Conservation (phyloP, 2,797 vertebrate genomes). For the Florisuga fusca region DNA sequence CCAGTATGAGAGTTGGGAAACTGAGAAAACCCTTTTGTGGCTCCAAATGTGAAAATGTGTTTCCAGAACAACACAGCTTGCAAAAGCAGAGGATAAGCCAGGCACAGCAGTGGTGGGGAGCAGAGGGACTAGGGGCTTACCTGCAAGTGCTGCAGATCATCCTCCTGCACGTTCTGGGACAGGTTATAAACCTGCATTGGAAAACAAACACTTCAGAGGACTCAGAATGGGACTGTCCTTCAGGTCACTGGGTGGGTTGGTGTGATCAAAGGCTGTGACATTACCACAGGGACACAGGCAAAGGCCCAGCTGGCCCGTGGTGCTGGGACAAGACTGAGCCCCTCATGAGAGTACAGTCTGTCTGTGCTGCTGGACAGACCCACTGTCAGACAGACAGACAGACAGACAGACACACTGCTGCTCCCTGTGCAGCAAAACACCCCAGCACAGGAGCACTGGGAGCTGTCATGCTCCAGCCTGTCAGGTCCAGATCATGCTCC, state of each 20-base stretch:
- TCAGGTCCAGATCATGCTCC: background rate
- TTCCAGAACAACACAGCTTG: background rate
- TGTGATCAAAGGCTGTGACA: background rate
- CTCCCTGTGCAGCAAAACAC: background rate
- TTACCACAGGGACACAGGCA: rapidly evolving
- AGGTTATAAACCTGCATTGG: slow-evolving; percentile 94
- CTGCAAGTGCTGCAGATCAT: slow-evolving; percentile 98
- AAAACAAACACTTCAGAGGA: background rate
- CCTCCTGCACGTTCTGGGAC: slow-evolving; percentile 98
- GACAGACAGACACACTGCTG: no score
- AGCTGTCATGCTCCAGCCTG: background rate
- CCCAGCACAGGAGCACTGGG: background rate
- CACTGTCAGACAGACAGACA: no score
- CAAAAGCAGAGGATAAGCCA: rapidly evolving
- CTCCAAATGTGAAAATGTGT: rapidly evolving
- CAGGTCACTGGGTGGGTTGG: rapidly evolving
- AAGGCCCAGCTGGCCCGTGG: background rate
- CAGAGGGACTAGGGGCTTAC: slow-evolving; percentile 68
- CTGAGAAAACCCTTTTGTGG: background rate
- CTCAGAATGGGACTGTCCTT: background rate
- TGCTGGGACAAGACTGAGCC: background rate
- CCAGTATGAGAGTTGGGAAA: background rate
- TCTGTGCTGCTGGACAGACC: no score
- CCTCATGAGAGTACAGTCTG: background rate
- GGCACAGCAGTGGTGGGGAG: rapidly evolving